Evolutionary conservation across 2,113 vertebrate species (phyloP).

Genomic region (Ibidorhyncha struthersii): DNA sequence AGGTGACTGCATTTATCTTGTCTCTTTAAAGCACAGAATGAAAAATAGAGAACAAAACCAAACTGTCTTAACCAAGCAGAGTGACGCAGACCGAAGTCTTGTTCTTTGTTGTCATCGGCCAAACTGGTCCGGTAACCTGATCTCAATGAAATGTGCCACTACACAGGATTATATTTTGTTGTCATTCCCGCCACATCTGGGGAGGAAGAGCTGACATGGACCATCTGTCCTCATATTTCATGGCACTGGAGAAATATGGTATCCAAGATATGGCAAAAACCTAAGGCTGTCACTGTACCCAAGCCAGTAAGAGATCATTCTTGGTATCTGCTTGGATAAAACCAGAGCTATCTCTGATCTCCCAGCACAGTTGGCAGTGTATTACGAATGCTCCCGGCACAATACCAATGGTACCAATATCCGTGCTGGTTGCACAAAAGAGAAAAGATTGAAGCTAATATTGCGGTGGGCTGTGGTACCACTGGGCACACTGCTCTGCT

Average conservation of each 20-base stretch:
- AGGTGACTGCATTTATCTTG: background rate
- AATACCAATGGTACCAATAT: background rate
- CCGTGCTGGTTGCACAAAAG: background rate
- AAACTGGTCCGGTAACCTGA: background rate
- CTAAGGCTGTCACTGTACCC: background rate
- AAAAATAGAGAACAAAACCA: background rate
- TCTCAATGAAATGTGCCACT: background rate
- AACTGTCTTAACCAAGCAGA: background rate
- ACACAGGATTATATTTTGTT: background rate
- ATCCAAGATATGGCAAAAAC: background rate
- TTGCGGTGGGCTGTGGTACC: background rate
- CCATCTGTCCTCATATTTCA: background rate
- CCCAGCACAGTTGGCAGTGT: background rate
- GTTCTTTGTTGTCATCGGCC: background rate
- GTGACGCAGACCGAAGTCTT: too few species aligned
- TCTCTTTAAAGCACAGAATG: background rate
- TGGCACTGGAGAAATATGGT: background rate
- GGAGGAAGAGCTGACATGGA: background rate
- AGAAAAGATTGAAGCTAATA: background rate
- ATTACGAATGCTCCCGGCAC: background rate
- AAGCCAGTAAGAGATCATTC: background rate
- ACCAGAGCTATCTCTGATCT: background rate
- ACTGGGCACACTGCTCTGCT: background rate
- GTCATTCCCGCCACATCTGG: background rate
- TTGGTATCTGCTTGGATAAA: background rate